Conservation (phyloP, 2,888 invertebrate genomes). For the Lasioglossum figueresi region DNA sequence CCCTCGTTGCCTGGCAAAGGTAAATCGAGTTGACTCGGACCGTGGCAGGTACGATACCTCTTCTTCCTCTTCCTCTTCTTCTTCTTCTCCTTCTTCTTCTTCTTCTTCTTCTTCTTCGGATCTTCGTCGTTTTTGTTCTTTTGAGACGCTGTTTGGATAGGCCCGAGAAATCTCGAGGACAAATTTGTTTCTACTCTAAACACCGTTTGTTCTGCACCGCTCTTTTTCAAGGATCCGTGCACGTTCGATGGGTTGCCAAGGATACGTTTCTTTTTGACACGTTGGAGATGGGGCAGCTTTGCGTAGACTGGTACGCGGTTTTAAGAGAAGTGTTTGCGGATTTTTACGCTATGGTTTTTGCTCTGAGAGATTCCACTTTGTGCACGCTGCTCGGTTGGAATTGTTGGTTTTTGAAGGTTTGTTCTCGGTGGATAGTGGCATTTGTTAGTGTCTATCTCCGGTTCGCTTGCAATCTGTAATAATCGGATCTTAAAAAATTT, state of each 20-base stretch:
- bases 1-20: slow-evolving; percentile 42
- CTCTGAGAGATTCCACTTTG: not conserved
- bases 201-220: slow-evolving; percentile 14
- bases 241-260: not conserved
- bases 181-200: slow-evolving; percentile 61
- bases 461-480: too few relatives aligned
- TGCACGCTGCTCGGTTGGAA: not conserved
- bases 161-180: slow-evolving; percentile 52
- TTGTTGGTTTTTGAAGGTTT: not conserved
- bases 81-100: not conserved
- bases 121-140: not conserved
- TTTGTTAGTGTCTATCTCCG: too few relatives aligned
- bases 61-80: not conserved
- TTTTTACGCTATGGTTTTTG: not conserved
- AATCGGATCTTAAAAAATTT: too few relatives aligned
- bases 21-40: slow-evolving; percentile 66
- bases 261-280: not conserved
- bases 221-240: not conserved
- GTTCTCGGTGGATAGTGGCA: too few relatives aligned
- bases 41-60: slow-evolving; percentile 51
- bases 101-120: not conserved
- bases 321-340: not conserved
- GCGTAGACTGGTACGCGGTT: not conserved
- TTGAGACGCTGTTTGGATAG: slow-evolving; percentile 52
- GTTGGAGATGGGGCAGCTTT: not conserved